Evolutionary conservation across 2,888 invertebrate species (phyloP).

Genomic region (Gasteruption jaculator): DNA sequence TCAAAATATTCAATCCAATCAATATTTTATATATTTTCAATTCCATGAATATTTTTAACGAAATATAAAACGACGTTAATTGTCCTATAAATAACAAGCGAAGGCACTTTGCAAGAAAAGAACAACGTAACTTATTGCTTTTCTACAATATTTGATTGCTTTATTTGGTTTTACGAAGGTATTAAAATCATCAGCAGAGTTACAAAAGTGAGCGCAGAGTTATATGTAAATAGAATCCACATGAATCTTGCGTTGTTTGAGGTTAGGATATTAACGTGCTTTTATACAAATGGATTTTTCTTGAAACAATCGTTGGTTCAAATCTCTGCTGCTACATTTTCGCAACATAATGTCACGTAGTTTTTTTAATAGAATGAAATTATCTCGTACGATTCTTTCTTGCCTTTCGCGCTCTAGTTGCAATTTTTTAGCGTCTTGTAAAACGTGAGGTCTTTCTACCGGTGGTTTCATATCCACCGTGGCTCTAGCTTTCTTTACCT

Average conservation of each 20-base stretch:
- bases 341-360: constrained; percentile 43
- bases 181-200: no score
- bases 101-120: no score
- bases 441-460: constrained; percentile 37
- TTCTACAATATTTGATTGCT: no score
- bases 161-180: no score
- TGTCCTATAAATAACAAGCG: no score
- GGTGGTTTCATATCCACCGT: constrained; percentile 42
- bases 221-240: not conserved
- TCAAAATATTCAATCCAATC: no score
- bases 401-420: constrained; percentile 44
- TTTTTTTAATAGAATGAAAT: constrained; percentile 43
- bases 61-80: no score
- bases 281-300: constrained; percentile 36
- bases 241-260: not conserved
- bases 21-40: no score
- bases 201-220: no score
- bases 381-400: constrained; percentile 38
- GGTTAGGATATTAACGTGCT: constrained; percentile 31
- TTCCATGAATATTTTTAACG: no score
- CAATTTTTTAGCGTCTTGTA: constrained; percentile 38
- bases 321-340: constrained; percentile 23
- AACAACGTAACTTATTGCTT: no score
- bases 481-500: constrained; percentile 40
- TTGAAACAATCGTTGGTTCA: constrained; percentile 30